Conservation (phyloP, 2,797 vertebrate species). For the Alfaro cultratus region DNA sequence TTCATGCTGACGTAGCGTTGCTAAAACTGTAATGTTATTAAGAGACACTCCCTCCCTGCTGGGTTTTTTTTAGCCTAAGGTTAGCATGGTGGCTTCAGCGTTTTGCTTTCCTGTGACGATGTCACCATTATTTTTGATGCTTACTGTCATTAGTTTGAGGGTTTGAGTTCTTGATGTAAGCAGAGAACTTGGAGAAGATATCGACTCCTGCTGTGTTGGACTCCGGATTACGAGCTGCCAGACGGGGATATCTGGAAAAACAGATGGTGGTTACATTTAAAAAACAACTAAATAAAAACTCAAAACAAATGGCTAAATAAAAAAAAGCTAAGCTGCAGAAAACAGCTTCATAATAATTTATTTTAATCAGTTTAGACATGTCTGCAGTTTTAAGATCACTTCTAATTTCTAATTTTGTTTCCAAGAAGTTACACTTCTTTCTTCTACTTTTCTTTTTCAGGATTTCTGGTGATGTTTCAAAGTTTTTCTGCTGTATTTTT, state of each 20-base stretch:
- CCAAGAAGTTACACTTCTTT: too few species aligned
- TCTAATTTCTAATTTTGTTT: too few species aligned
- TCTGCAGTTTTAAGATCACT: too few species aligned
- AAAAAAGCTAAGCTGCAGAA: too few species aligned
- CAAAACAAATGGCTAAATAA: too few species aligned
- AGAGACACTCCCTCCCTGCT: conserved; percentile 46
- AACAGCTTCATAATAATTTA: too few species aligned
- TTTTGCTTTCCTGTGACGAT: background rate
- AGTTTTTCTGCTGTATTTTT: too few species aligned
- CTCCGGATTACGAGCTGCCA: conserved; percentile 89
- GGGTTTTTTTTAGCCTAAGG: conserved; percentile 9
- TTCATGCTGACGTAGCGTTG: conserved; percentile 19
- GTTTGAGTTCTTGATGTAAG: conserved; percentile 93
- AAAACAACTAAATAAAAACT: background rate
- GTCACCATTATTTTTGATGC: conserved; percentile 37
- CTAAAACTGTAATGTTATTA: conserved; percentile 51
- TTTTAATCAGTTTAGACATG: too few species aligned
- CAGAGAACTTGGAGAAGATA: conserved; percentile 93
- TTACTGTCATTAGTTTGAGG: conserved; percentile 87
- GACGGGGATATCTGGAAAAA: conserved; percentile 83
- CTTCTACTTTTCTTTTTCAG: too few species aligned
- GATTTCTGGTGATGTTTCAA: too few species aligned
- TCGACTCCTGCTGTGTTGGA: conserved; percentile 92
- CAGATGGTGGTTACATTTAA: background rate
- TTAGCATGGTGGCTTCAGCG: background rate